Evolutionary conservation across 2,888 invertebrate species (phyloP).

Genomic region (Gari tellinella): DNA sequence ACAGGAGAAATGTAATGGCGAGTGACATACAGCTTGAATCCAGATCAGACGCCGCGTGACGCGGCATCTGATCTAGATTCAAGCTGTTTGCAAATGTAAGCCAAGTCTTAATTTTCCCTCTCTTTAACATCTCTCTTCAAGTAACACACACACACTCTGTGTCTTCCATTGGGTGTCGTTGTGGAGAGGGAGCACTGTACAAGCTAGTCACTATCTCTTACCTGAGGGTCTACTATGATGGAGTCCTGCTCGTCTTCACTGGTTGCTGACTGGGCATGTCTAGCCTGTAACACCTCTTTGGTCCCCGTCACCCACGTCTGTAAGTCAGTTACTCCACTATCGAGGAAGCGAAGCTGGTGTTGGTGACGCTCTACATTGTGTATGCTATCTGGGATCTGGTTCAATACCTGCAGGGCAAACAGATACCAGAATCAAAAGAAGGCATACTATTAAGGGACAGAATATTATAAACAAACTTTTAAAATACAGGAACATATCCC

Average conservation of each 20-base stretch:
- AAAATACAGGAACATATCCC: too few species aligned
- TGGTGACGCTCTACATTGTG: conserved; percentile 69
- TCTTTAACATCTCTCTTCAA: too few species aligned
- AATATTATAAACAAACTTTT: too few species aligned
- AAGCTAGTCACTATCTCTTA: conserved; percentile 28
- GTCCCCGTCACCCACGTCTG: conserved; percentile 76
- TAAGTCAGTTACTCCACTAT: conserved; percentile 77
- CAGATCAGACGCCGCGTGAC: too few species aligned
- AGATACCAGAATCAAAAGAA: background rate
- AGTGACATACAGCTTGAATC: too few species aligned
- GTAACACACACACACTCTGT: too few species aligned
- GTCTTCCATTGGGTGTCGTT: too few species aligned
- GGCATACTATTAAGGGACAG: background rate
- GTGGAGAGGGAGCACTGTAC: too few species aligned
- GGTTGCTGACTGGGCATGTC: conserved; percentile 78
- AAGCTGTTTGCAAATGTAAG: too few species aligned
- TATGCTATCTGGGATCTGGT: conserved; percentile 73
- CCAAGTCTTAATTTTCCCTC: too few species aligned
- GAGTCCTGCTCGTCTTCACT: conserved; percentile 74
- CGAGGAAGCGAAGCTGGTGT: conserved; percentile 70
- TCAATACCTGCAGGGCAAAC: conserved; percentile 67
- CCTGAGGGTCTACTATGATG: conserved; percentile 77
- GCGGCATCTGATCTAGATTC: too few species aligned
- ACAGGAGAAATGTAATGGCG: too few species aligned
- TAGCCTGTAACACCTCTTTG: conserved; percentile 75